Evolutionary conservation across 2,888 invertebrate genomes (phyloP), one percentile per base, ranked within the genome.

Genomic region (Noctua pronuba): DNA sequence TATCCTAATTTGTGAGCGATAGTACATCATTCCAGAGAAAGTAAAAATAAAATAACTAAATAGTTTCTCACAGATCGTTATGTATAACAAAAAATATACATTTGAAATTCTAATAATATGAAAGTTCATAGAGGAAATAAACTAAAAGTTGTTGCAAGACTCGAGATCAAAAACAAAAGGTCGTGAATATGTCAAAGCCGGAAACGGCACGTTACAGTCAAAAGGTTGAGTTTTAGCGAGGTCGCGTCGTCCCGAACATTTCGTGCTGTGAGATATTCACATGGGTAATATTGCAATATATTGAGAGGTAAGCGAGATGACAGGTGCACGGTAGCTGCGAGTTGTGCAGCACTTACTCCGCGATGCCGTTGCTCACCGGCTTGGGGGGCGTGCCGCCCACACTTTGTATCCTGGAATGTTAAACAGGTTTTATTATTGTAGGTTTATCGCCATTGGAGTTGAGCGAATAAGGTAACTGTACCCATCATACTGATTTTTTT

Each of bases 191-290:
- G 89, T 95, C 95, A 94, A 91, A 94, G 95, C 94, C 93, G 88
- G 93, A 92, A 93, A 93, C 90, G 90, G 90, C 88, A 89, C 88
- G 84, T 68, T 77, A 75, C 86, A 77, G 73, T 84, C 85, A 86
- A 83, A 78, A 87, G 80, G 80, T 72, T 86, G 88, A 90, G 87
- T 89, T 91, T 77, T 75, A 52, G 83, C 77, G 79, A 76, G 62
- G 69, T 83, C 79, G 87, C 94, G 76, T 86, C 80, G 87, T 94
- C 95, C 95, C 95, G 95, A 95, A 95, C 89, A 92, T 94, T 94
- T 93, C 94, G 92, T 92, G 94, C 94, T 93, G 93, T 94, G 95
- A 95, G 90, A 94, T 95, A 95, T 96, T 95, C 95, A 96, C 95
- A 91, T 91, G 86, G 89, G 77, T 86, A 76, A 90, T 95, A 95